These are phyloP conservation scores for Morbakka virulenta DNA, from an alignment of 30 jellyfish, hydroid and myxozoan species.

Conservation along the genomic window DNA sequence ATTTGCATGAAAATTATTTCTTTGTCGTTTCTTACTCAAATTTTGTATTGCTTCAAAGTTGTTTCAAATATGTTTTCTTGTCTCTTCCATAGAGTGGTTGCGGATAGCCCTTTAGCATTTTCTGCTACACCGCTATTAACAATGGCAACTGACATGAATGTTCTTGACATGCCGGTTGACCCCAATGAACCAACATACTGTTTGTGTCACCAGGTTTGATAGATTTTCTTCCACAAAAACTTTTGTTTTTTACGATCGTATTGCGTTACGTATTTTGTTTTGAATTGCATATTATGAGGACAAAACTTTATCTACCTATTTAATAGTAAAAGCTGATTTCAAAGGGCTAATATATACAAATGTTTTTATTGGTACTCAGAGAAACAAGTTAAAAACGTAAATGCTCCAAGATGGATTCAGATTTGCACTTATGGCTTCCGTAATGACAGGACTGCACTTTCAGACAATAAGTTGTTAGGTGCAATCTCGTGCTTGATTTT, in stretches of 20 bases:
- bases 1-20: too few species aligned
- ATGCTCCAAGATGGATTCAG: too few species aligned
- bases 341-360: too few species aligned
- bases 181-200: conserved; percentile 99
- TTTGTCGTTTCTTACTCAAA: too few species aligned
- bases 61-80: not conserved
- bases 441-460: too few species aligned
- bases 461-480: too few species aligned
- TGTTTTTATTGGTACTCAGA: too few species aligned
- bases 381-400: too few species aligned
- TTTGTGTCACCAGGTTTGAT: conserved; percentile 87
- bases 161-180: conserved; percentile 94
- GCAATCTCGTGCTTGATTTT: too few species aligned
- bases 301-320: not conserved
- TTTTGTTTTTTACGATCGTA: not conserved
- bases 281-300: not conserved
- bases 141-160: conserved; percentile 98
- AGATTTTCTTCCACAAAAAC: not conserved
- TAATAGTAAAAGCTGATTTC: too few species aligned
- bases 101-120: conserved; percentile 30
- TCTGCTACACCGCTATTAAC: conserved; percentile 92
- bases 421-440: too few species aligned
- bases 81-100: conserved; percentile 7
- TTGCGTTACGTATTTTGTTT: not conserved
- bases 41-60: too few species aligned